Percentiles rank a stretch among this genome's conserved stretches.
Conservation (phyloP, 2,888 invertebrate genomes). For the Cerastis rubricosa region DNA sequence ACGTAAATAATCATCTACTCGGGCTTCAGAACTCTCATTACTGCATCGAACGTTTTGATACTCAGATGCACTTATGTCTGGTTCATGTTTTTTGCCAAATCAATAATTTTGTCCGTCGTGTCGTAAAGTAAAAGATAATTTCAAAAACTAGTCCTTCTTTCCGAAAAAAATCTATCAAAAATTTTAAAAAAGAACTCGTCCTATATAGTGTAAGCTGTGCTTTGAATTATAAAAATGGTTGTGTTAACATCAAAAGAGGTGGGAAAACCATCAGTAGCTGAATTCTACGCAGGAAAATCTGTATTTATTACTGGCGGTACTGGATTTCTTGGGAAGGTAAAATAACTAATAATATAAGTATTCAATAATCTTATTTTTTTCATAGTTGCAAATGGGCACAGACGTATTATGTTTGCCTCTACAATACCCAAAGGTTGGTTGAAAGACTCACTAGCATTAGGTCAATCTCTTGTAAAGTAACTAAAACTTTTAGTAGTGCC, state of each 20-base stretch:
- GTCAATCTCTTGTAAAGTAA: too few species aligned
- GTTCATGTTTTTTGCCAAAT: not conserved
- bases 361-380: not conserved
- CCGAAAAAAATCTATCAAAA: too few species aligned
- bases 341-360: too few species aligned
- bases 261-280: conserved; percentile 69
- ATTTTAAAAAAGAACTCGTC: too few species aligned
- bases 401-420: too few species aligned
- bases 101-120: not conserved
- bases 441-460: not conserved
- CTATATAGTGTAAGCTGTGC: not conserved
- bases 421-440: not conserved
- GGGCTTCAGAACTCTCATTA: conserved; percentile 27
- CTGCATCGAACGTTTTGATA: not conserved
- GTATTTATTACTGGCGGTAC: conserved; percentile 94
- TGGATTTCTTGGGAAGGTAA: conserved; percentile 95
- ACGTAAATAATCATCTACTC: conserved; percentile 14
- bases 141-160: not conserved
- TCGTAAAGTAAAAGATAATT: not conserved
- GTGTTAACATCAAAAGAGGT: not conserved
- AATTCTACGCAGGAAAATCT: conserved; percentile 91
- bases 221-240: conserved; percentile 43
- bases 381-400: not conserved
- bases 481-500: too few species aligned
- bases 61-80: conserved; percentile 7